Percentiles rank a stretch among this genome's conserved stretches.
These are phyloP conservation scores for Ondatra zibethicus DNA, from an alignment of 2,113 vertebrate genomes.

Conservation along the genomic window DNA sequence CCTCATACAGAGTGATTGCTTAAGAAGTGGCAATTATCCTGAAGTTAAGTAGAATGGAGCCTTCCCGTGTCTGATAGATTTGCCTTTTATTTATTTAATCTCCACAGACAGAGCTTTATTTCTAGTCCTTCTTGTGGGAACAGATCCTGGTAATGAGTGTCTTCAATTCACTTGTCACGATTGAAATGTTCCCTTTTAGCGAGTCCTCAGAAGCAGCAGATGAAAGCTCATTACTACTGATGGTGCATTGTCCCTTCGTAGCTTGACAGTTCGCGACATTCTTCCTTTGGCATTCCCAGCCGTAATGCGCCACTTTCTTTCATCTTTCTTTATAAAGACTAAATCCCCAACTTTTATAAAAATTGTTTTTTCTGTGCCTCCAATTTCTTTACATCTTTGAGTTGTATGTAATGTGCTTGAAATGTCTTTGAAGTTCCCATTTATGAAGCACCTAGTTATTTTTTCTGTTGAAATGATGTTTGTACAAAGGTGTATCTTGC, in stretches of 20 bases:
- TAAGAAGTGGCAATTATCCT: constrained; percentile 22
- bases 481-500: constrained; percentile 63
- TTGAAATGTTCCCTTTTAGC: constrained; percentile 65
- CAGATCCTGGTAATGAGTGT: constrained; percentile 43
- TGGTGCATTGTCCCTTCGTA: constrained; percentile 12
- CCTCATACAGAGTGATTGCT: constrained; percentile 10
- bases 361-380: constrained; percentile 45
- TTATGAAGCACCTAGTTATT: constrained; percentile 62
- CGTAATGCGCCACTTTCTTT: constrained; percentile 63
- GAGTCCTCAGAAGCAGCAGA: constrained; percentile 48
- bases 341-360: constrained; percentile 60
- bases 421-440: constrained; percentile 63
- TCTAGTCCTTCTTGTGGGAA: constrained; percentile 52
- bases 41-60: constrained; percentile 39
- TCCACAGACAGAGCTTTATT: constrained; percentile 44
- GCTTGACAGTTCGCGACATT: constrained; percentile 52
- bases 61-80: constrained; percentile 24
- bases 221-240: constrained; percentile 60
- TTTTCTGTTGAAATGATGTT: constrained; percentile 55
- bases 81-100: constrained; percentile 56
- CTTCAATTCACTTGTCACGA: constrained; percentile 34
- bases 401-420: constrained; percentile 56
- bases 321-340: constrained; percentile 58
- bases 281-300: constrained; percentile 38
- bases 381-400: constrained; percentile 67